These are phyloP conservation scores for Ariolimax columbianus DNA, from an alignment of 2,888 invertebrate species.

Conservation along the genomic window DNA sequence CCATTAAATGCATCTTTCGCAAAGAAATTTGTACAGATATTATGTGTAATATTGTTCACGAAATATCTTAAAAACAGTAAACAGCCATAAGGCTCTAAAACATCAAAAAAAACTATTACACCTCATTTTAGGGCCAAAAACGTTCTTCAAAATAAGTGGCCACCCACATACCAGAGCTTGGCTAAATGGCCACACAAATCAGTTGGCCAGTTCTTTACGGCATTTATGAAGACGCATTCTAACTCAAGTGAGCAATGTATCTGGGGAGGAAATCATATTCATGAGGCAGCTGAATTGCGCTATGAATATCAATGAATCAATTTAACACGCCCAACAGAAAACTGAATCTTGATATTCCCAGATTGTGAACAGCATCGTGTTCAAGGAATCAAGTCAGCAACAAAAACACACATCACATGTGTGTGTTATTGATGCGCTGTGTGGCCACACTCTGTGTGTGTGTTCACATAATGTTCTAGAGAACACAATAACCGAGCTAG, in stretches of 20 bases:
- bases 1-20: no score
- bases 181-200: not conserved
- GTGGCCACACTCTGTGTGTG: not conserved
- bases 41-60: no score
- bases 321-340: not conserved
- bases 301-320: conserved; percentile 6
- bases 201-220: no score
- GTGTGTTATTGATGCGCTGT: not conserved
- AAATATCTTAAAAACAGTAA: no score
- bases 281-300: not conserved
- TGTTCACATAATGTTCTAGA: no score
- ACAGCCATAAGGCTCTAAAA: not conserved
- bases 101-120: not conserved
- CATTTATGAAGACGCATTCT: not conserved
- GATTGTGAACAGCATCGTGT: not conserved
- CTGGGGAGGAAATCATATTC: not conserved
- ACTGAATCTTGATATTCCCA: not conserved
- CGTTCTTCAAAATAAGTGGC: not conserved
- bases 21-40: no score
- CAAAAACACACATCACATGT: not conserved
- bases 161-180: not conserved
- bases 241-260: not conserved
- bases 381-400: not conserved
- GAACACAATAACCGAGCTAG: no score
- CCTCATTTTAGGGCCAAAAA: not conserved